Evolutionary conservation across 2,113 vertebrate genomes (phyloP).

Genomic region (Chiloscyllium plagiosum): DNA sequence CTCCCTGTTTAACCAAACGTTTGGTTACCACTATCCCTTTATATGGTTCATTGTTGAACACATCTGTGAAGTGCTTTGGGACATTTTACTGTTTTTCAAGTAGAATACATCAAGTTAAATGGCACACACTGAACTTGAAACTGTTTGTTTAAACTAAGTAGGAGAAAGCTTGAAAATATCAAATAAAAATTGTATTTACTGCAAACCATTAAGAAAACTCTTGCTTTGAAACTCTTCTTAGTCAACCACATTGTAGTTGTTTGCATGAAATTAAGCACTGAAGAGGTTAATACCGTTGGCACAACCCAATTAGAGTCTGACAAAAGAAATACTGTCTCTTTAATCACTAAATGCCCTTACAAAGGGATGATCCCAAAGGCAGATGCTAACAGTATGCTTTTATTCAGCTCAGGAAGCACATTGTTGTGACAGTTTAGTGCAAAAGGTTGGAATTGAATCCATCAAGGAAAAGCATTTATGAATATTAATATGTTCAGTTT

Average conservation of each 20-base stretch:
- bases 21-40: background rate
- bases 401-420: background rate
- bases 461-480: background rate
- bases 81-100: background rate
- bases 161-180: background rate
- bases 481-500: background rate
- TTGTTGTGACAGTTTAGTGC: conserved; percentile 12
- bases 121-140: background rate
- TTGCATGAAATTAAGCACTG: background rate
- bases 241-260: background rate
- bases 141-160: background rate
- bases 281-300: background rate
- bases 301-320: background rate
- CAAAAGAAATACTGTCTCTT: background rate
- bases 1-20: background rate
- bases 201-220: background rate
- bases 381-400: background rate
- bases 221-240: background rate
- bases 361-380: background rate
- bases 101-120: background rate
- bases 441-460: conserved; percentile 13
- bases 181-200: background rate
- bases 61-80: background rate
- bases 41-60: background rate
- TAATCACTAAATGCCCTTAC: background rate